These are phyloP conservation scores for Corythaixoides concolor DNA, from an alignment of 2,113 vertebrate species.

Conservation along the genomic window DNA sequence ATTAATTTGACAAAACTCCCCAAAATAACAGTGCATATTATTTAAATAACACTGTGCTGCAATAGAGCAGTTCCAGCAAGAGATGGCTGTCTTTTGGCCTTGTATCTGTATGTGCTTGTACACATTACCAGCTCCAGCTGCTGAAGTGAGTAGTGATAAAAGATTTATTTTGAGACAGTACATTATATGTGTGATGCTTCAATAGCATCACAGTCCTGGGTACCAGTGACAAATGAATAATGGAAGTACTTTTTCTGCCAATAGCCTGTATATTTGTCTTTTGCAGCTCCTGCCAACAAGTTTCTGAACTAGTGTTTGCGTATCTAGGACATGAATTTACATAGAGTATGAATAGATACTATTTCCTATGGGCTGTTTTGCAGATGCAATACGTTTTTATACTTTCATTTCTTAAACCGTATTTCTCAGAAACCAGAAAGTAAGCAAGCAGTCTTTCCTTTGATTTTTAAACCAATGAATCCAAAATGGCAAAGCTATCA, in stretches of 20 bases:
- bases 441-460: background rate
- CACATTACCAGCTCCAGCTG: background rate
- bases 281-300: slow-evolving; percentile 12
- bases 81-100: background rate
- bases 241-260: slow-evolving; percentile 37
- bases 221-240: slow-evolving; percentile 51
- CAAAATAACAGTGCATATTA: background rate
- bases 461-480: slow-evolving; percentile 4
- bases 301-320: slow-evolving; percentile 1
- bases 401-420: background rate
- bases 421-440: background rate
- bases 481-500: background rate
- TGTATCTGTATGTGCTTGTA: background rate
- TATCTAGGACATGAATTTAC: slow-evolving; percentile 25
- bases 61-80: background rate
- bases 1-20: background rate
- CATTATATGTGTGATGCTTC: slow-evolving; percentile 24
- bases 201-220: slow-evolving; percentile 37
- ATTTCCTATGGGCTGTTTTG: slow-evolving; percentile 29
- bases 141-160: slow-evolving; percentile 34
- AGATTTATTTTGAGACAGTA: slow-evolving; percentile 53
- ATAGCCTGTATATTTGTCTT: slow-evolving; percentile 16
- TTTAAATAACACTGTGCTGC: background rate
- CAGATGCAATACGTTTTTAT: background rate
- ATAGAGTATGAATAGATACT: slow-evolving; percentile 6